Percentiles rank a stretch among this genome's conserved stretches.
Evolutionary conservation across 2,113 vertebrate genomes (phyloP).

Genomic region (Aspidoscelis tigris): DNA sequence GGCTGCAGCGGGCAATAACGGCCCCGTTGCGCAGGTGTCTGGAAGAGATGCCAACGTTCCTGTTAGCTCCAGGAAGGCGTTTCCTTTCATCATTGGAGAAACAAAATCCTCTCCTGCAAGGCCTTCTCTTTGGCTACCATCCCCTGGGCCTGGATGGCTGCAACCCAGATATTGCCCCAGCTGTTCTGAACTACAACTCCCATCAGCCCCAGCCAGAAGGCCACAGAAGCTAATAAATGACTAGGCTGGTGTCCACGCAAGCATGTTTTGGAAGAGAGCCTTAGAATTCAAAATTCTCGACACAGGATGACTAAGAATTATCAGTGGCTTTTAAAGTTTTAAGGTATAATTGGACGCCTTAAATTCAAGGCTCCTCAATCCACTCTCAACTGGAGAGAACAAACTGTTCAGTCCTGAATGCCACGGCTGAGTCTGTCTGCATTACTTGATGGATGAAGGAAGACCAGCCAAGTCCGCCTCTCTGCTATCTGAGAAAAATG

Average conservation of each 20-base stretch:
- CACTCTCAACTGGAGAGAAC: too few relatives aligned
- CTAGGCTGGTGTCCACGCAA: background rate
- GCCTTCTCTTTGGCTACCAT: too few relatives aligned
- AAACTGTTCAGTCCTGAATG: background rate
- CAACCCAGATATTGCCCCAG: background rate
- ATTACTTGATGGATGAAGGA: background rate
- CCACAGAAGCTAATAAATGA: background rate
- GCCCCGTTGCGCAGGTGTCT: conserved; percentile 93
- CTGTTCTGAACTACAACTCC: background rate
- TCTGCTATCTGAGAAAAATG: background rate
- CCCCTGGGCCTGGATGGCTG: too few relatives aligned
- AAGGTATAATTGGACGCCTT: background rate
- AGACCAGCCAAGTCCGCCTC: too few relatives aligned
- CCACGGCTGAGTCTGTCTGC: background rate
- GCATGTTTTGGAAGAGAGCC: background rate
- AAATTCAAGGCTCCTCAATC: background rate
- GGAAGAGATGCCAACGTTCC: background rate
- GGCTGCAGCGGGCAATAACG: conserved; percentile 95
- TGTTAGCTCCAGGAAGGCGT: background rate
- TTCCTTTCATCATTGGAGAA: too few relatives aligned
- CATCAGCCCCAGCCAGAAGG: background rate
- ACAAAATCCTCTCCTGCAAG: too few relatives aligned
- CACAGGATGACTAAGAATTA: too few relatives aligned
- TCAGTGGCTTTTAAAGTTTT: too few relatives aligned
- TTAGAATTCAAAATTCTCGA: too few relatives aligned